Evolutionary conservation across 1,140 invertebrate genomes (phyloP).

Genomic region (Cepaea nemoralis): DNA sequence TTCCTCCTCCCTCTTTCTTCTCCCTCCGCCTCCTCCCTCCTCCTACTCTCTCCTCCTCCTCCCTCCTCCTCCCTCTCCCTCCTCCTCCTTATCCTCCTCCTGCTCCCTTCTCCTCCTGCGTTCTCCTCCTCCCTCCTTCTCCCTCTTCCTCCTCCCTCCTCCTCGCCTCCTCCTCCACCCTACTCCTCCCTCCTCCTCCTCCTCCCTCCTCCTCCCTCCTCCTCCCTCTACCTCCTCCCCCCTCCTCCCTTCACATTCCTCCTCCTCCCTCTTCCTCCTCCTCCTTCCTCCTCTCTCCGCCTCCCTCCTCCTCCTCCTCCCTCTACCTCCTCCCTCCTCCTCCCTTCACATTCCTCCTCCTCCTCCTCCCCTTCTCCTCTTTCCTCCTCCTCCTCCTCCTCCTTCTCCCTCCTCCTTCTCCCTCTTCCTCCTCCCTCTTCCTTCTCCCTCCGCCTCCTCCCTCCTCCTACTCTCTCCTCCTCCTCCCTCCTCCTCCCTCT

Average conservation of each 20-base stretch:
- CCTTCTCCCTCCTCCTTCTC: not conserved
- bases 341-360: too few relatives aligned
- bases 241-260: too few relatives aligned
- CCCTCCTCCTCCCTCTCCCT: constrained; percentile 2
- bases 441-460: too few relatives aligned
- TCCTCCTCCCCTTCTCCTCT: not conserved
- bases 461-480: too few relatives aligned
- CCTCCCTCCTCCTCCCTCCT: not conserved
- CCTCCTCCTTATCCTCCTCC: too few relatives aligned
- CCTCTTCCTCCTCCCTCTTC: not conserved
- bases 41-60: not conserved
- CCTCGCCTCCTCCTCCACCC: too few relatives aligned
- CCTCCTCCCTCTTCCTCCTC: constrained; percentile 9
- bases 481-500: constrained; percentile 14
- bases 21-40: too few relatives aligned
- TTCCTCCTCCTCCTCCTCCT: not conserved
- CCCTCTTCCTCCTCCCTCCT: not conserved
- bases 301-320: not conserved
- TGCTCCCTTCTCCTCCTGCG: constrained; percentile 13
- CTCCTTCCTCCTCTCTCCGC: too few relatives aligned
- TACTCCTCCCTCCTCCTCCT: not conserved
- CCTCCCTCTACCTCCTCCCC: not conserved
- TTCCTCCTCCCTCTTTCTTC: too few relatives aligned
- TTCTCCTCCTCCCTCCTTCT: not conserved
- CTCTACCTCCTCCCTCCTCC: too few relatives aligned